phyloP scores from a whole-genome alignment of 2,113 vertebrate species.

The Sceloporus undulatus region DNA sequence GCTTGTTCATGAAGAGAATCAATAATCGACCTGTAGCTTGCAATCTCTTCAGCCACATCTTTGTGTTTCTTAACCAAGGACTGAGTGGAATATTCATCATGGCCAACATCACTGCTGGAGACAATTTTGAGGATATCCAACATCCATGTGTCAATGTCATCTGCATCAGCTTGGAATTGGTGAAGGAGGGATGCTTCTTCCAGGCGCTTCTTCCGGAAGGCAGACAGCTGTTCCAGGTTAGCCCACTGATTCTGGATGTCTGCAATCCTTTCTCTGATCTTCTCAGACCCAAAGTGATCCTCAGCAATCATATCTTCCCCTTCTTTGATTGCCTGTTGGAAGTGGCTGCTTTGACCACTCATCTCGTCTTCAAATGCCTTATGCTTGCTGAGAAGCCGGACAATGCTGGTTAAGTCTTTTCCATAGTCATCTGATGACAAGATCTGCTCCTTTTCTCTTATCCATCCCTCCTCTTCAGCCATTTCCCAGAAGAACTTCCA shows the following conservation, averaged over 20 bases:
- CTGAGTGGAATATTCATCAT: slow-evolving; percentile 95
- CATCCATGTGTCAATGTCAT: slow-evolving; percentile 93
- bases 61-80: slow-evolving; percentile 96
- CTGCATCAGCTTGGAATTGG: slow-evolving; percentile 93
- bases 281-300: slow-evolving; percentile 89
- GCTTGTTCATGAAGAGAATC: slow-evolving; percentile 92
- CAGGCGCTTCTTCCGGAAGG: slow-evolving; percentile 84
- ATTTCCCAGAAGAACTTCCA: slow-evolving; percentile 99
- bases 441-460: slow-evolving; percentile 96
- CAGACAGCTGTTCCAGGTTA: slow-evolving; percentile 89
- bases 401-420: slow-evolving; percentile 91
- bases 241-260: slow-evolving; percentile 93
- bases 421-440: slow-evolving; percentile 90
- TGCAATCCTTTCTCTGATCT: slow-evolving; percentile 87
- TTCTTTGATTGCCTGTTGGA: slow-evolving; percentile 91
- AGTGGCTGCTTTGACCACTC: slow-evolving; percentile 89
- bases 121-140: slow-evolving; percentile 93
- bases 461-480: slow-evolving; percentile 97
- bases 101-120: slow-evolving; percentile 93
- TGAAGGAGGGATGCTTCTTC: slow-evolving; percentile 90
- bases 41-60: slow-evolving; percentile 91
- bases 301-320: slow-evolving; percentile 90
- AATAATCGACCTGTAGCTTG: slow-evolving; percentile 88
- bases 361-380: slow-evolving; percentile 94
- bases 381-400: slow-evolving; percentile 93